Conservation (phyloP, 1,140 invertebrate species). For the Papilio polyxenes region DNA sequence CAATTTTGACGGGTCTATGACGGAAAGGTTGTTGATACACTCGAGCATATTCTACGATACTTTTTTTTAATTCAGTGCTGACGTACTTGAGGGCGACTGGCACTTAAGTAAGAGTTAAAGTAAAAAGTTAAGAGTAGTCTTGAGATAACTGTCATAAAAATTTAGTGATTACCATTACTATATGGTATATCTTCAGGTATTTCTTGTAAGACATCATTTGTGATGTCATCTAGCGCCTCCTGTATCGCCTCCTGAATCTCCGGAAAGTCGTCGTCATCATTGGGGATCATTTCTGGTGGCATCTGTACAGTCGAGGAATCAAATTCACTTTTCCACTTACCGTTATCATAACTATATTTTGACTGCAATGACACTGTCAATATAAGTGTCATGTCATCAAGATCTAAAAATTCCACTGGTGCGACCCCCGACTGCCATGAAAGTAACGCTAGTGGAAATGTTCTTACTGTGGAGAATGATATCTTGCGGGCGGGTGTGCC, state of each 20-base stretch:
- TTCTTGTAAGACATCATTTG: constrained; percentile 41
- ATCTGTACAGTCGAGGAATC: constrained; percentile 37
- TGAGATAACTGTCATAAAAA: background rate
- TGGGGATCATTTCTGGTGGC: constrained; percentile 45
- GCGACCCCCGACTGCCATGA: background rate
- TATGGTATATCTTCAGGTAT: constrained; percentile 53
- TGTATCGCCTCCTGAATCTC: constrained; percentile 41
- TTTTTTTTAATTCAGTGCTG: too few relatives aligned
- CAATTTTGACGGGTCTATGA: too few relatives aligned
- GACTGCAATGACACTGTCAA: too few relatives aligned
- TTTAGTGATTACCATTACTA: constrained; percentile 31
- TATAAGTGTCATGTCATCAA: too few relatives aligned
- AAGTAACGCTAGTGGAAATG: constrained; percentile 18
- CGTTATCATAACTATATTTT: too few relatives aligned
- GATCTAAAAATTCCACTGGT: too few relatives aligned
- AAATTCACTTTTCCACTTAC: background rate
- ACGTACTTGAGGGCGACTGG: too few relatives aligned
- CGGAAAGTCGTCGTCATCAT: constrained; percentile 41
- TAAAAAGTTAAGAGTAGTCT: too few relatives aligned
- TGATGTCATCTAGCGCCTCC: constrained; percentile 42
- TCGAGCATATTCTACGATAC: too few relatives aligned
- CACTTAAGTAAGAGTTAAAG: too few relatives aligned
- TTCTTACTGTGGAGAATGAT: constrained; percentile 40
- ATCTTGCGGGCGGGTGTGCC: constrained; percentile 39
- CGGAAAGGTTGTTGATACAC: too few relatives aligned